A percentile compares a stretch with the other conserved stretches of the same genome.
These are phyloP conservation scores for Myripristis murdjan DNA, from an alignment of 2,797 vertebrate species.

Conservation along the genomic window DNA sequence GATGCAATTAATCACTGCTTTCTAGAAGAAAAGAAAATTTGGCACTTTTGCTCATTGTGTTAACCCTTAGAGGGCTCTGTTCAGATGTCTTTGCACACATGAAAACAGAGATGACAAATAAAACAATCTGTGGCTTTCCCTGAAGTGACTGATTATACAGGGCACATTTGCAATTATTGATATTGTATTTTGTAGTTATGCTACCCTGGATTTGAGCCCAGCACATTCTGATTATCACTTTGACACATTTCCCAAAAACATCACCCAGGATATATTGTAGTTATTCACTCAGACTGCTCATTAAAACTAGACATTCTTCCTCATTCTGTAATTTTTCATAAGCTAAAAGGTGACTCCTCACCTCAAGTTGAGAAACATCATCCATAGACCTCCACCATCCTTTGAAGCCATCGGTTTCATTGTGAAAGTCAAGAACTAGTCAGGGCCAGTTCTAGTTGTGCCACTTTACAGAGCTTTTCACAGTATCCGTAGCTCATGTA, in stretches of 20 bases:
- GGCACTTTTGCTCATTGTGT: conserved; percentile 4
- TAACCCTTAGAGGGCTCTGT: conserved; percentile 67
- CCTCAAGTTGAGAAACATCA: background rate
- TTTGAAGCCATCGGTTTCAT: conserved; percentile 62
- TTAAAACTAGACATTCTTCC: no score
- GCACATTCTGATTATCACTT: background rate
- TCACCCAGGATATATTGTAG: no score
- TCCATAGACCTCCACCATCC: conserved; percentile 35
- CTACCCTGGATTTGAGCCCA: conserved; percentile 6
- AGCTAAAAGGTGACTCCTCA: no score
- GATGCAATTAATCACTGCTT: conserved; percentile 31
- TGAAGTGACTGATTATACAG: conserved; percentile 4
- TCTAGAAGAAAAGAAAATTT: conserved; percentile 62
- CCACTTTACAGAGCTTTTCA: conserved; percentile 74
- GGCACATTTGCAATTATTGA: background rate
- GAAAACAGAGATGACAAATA: conserved; percentile 1
- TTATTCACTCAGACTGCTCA: no score
- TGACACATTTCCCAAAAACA: no score
- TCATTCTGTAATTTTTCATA: no score
- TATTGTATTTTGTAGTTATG: background rate
- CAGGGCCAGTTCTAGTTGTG: conserved; percentile 63
- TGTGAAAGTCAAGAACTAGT: conserved; percentile 59
- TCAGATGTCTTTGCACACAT: conserved; percentile 30
- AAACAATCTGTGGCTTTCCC: conserved; percentile 6
- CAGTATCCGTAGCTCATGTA: conserved; percentile 69